Evolutionary conservation across 2,113 vertebrate species (phyloP).

Genomic region (Protomyctophum bolini): DNA sequence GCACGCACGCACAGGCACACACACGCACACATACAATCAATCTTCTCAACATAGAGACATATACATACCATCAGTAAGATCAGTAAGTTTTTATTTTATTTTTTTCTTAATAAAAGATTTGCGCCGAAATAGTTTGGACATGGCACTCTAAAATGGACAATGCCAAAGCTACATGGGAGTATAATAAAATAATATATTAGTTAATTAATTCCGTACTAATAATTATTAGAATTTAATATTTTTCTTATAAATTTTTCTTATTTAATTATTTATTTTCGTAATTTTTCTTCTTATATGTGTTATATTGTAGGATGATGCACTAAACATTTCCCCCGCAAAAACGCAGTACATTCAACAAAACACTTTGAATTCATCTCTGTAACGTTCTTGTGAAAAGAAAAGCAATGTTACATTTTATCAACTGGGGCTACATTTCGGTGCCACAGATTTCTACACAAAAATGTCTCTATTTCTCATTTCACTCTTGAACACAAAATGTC

Average conservation of each 20-base stretch:
- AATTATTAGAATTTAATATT: neutral
- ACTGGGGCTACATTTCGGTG: too few relatives aligned
- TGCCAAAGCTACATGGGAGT: neutral
- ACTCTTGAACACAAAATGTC: too few relatives aligned
- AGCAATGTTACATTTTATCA: too few relatives aligned
- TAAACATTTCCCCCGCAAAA: neutral
- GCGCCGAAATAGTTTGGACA: neutral
- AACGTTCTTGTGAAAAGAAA: too few relatives aligned
- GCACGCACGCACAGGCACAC: conserved; percentile 23
- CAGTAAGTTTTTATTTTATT: neutral
- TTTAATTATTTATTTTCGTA: neutral
- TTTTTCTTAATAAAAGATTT: neutral
- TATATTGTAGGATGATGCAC: neutral
- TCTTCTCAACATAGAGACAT: neutral
- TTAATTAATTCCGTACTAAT: neutral
- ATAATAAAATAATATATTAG: neutral
- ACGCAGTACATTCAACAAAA: too few relatives aligned
- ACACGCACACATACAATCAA: neutral
- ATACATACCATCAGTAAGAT: neutral
- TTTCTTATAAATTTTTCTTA: too few relatives aligned
- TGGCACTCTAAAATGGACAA: neutral
- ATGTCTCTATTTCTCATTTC: too few relatives aligned
- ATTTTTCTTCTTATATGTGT: neutral
- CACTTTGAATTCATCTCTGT: too few relatives aligned
- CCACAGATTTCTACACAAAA: too few relatives aligned